These are phyloP conservation scores for Carcina quercana DNA, from an alignment of 2,888 invertebrate species.

Conservation along the genomic window DNA sequence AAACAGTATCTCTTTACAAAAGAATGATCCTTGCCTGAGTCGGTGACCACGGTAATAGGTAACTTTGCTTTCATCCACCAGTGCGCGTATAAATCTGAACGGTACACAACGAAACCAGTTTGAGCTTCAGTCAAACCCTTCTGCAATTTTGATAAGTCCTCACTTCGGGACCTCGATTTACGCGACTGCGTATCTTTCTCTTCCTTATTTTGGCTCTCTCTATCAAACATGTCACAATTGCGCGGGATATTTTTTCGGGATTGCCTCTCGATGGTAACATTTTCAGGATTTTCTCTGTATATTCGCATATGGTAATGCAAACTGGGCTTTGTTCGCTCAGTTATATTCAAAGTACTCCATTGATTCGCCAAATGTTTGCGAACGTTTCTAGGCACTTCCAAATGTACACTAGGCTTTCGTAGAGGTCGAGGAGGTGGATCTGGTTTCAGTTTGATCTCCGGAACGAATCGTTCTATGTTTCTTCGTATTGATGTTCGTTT, in stretches of 20 bases:
- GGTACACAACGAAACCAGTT: slow-evolving; percentile 77
- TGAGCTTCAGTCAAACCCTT: slow-evolving; percentile 52
- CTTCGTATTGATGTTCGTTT: slow-evolving; percentile 66
- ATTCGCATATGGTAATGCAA: slow-evolving; percentile 70
- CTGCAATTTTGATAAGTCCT: slow-evolving; percentile 62
- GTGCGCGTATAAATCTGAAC: slow-evolving; percentile 91
- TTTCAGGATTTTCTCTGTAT: slow-evolving; percentile 50
- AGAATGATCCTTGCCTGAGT: slow-evolving; percentile 76
- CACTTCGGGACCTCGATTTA: slow-evolving; percentile 61
- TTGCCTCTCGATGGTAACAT: slow-evolving; percentile 31
- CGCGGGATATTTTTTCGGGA: slow-evolving; percentile 46
- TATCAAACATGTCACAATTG: slow-evolving; percentile 46
- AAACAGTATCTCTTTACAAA: slow-evolving; percentile 73
- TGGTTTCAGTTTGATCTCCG: slow-evolving; percentile 59
- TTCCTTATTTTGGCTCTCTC: slow-evolving; percentile 31
- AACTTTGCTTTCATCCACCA: slow-evolving; percentile 95
- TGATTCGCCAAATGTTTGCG: slow-evolving; percentile 53
- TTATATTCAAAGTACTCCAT: slow-evolving; percentile 68
- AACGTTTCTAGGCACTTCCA: slow-evolving; percentile 64
- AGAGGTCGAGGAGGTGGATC: slow-evolving; percentile 65
- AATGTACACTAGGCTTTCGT: slow-evolving; percentile 61
- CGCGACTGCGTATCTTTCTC: slow-evolving; percentile 33
- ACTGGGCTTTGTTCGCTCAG: slow-evolving; percentile 62
- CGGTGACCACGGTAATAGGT: slow-evolving; percentile 77
- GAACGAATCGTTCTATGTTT: slow-evolving; percentile 55